These are phyloP conservation scores for Forbesichthys papilliferus DNA, from an alignment of 2,113 vertebrate genomes.

Conservation along the genomic window DNA sequence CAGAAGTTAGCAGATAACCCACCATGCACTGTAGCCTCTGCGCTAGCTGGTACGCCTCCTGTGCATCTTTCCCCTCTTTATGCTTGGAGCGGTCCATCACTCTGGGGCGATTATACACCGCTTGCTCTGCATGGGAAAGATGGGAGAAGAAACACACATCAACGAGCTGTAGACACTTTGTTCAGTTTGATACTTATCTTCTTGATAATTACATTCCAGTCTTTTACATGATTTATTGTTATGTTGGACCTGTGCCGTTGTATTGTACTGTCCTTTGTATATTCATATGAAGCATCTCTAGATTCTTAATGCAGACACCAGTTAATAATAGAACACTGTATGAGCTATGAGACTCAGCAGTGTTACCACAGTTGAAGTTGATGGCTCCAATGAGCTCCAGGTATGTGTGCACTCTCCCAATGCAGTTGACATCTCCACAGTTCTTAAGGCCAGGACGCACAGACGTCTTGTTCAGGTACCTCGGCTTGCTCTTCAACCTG, in stretches of 20 bases:
- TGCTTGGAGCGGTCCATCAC: slow-evolving; percentile 81
- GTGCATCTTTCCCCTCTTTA: slow-evolving; percentile 83
- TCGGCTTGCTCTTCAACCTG: slow-evolving; percentile 89
- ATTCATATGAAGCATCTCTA: no score
- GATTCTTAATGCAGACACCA: no score
- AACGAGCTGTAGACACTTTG: no score
- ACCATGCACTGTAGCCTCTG: slow-evolving; percentile 96
- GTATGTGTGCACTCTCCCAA: slow-evolving; percentile 96
- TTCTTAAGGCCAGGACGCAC: slow-evolving; percentile 96
- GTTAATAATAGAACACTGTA: neutral
- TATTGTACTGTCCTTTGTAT: no score
- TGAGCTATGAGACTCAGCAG: neutral
- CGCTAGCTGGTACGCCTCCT: slow-evolving; percentile 88
- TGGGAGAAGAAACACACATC: neutral
- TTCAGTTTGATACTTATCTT: no score
- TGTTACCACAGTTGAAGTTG: slow-evolving; percentile 94
- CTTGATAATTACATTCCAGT: no score
- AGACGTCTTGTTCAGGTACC: slow-evolving; percentile 97
- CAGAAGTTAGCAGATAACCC: slow-evolving; percentile 1
- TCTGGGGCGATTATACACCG: slow-evolving; percentile 89
- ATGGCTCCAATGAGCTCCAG: slow-evolving; percentile 95
- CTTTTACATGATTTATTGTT: no score
- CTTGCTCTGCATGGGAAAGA: slow-evolving; percentile 81
- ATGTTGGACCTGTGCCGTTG: no score
- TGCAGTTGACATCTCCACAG: slow-evolving; percentile 98